Conservation (phyloP, 2,888 invertebrate genomes). For the Eledona agricola region DNA sequence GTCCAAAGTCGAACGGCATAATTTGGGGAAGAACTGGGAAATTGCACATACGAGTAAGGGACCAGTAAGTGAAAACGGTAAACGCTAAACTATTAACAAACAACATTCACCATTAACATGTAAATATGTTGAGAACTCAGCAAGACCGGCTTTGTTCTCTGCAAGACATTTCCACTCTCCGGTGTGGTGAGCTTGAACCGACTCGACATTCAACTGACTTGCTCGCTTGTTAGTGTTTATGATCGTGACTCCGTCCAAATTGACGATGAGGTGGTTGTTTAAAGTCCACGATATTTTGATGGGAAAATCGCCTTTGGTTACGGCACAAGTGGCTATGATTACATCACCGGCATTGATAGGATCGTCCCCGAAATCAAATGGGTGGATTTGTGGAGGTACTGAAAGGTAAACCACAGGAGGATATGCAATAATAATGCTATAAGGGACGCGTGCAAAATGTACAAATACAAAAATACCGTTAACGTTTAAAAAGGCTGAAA, state of each 20-base stretch:
- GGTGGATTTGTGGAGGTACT: conserved; percentile 83
- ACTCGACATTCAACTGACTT: conserved; percentile 71
- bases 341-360: conserved; percentile 63
- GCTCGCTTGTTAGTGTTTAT: conserved; percentile 70
- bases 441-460: no score
- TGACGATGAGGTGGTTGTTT: conserved; percentile 62
- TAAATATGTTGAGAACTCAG: conserved; percentile 71
- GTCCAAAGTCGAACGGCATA: conserved; percentile 63
- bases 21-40: conserved; percentile 51
- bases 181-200: conserved; percentile 68
- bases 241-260: conserved; percentile 66
- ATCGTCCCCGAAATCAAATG: conserved; percentile 80
- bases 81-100: no score
- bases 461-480: no score
- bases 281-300: conserved; percentile 78
- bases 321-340: conserved; percentile 67
- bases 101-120: conserved; percentile 74
- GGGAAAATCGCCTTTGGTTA: conserved; percentile 81
- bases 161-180: conserved; percentile 73
- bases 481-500: no score
- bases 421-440: no score
- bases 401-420: no score
- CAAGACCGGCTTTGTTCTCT: conserved; percentile 72
- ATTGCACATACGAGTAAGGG: no score
- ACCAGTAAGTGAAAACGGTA: no score